Percentiles rank a stretch among this genome's conserved stretches.
Evolutionary conservation across 2,113 vertebrate genomes (phyloP).

Genomic region (Natator depressus): DNA sequence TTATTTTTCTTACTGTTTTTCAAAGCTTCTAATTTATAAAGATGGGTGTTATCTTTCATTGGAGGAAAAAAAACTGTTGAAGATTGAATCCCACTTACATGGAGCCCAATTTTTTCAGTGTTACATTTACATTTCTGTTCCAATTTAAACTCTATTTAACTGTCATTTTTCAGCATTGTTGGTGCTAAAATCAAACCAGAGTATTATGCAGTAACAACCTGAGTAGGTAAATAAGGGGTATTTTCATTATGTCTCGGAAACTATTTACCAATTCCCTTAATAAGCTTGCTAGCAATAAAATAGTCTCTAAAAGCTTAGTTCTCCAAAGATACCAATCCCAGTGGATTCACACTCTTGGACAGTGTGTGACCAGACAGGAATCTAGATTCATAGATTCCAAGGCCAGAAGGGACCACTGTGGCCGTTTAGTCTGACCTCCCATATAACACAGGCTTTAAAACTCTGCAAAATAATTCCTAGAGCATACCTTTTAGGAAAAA

Average conservation of each 20-base stretch:
- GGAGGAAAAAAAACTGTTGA: neutral
- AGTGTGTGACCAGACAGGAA: neutral
- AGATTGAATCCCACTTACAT: neutral
- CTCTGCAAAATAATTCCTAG: neutral
- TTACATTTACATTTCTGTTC: neutral
- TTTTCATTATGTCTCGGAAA: neutral
- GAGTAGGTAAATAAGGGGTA: neutral
- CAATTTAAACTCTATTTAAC: neutral
- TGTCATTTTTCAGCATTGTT: neutral
- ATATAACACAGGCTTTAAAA: neutral
- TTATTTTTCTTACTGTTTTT: neutral
- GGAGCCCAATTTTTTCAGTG: neutral
- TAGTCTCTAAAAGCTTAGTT: neutral
- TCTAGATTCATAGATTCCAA: neutral
- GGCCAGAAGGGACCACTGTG: neutral
- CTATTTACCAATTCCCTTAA: neutral
- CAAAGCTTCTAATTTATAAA: neutral
- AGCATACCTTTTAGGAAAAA: neutral
- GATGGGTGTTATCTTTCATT: neutral
- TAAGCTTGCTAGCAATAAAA: neutral
- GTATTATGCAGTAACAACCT: neutral
- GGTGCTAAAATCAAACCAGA: neutral
- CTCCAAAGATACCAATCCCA: neutral
- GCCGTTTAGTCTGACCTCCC: neutral
- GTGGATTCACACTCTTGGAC: neutral